phyloP scores from a whole-genome alignment of 2,888 invertebrate genomes.

The Rhorus exstirpatorius region DNA sequence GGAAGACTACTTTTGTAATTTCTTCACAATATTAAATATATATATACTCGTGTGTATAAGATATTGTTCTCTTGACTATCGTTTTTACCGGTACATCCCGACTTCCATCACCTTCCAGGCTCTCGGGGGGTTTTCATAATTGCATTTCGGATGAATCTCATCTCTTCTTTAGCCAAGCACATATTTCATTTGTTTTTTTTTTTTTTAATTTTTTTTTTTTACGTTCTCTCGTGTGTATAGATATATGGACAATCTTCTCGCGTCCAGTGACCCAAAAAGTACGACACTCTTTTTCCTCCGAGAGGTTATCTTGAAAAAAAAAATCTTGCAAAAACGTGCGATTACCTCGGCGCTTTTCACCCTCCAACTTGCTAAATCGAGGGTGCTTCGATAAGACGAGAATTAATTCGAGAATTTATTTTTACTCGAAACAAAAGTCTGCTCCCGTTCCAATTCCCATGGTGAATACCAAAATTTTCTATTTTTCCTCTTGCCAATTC shows the following conservation, averaged over 20 bases:
- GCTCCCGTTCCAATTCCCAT: no score
- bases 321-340: conserved; percentile 9
- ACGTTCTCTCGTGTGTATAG: conserved; percentile 2
- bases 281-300: neutral
- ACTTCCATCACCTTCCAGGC: conserved; percentile 25
- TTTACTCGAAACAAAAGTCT: neutral
- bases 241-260: conserved; percentile 1
- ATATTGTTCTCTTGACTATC: conserved; percentile 33
- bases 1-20: conserved; percentile 58
- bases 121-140: conserved; percentile 57
- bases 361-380: conserved; percentile 21
- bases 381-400: conserved; percentile 25
- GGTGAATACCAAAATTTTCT: no score
- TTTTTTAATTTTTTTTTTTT: conserved; percentile 25
- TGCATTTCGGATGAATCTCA: conserved; percentile 64
- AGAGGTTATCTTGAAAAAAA: conserved; percentile 1
- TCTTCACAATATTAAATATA: conserved; percentile 55
- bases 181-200: conserved; percentile 44
- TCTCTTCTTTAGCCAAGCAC: conserved; percentile 43
- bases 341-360: conserved; percentile 9
- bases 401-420: conserved; percentile 47
- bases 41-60: no score
- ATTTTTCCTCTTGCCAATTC: no score
- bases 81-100: conserved; percentile 28
- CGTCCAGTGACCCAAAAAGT: neutral